These are phyloP conservation scores for Papilio elwesi DNA, from an alignment of 2,888 invertebrate species.

Conservation along the genomic window DNA sequence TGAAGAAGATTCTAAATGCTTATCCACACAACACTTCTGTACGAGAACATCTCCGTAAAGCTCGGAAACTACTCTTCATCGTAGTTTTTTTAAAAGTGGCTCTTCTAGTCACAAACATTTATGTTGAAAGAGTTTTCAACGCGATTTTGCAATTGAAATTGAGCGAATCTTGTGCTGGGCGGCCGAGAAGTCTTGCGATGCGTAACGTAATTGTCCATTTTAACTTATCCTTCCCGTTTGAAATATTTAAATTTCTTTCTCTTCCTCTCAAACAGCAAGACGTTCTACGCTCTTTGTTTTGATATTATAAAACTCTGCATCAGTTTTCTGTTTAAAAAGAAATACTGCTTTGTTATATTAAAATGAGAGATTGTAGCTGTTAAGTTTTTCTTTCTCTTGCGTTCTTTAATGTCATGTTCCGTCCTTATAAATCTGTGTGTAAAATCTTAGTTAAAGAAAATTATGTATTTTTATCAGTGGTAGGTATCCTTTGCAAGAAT, in stretches of 20 bases:
- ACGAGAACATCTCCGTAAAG: conserved; percentile 51
- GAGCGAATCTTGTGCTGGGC: conserved; percentile 38
- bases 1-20: not conserved
- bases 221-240: conserved; percentile 40
- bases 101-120: conserved; percentile 57
- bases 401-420: conserved; percentile 32
- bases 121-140: conserved; percentile 56
- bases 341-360: conserved; percentile 35
- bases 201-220: conserved; percentile 42
- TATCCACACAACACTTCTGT: conserved; percentile 47
- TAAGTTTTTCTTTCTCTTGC: conserved; percentile 22
- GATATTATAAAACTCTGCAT: conserved; percentile 36
- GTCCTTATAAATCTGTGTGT: not conserved
- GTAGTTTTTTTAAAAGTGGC: conserved; percentile 57
- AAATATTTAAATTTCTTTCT: conserved; percentile 41
- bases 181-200: conserved; percentile 38
- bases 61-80: conserved; percentile 55
- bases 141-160: conserved; percentile 53
- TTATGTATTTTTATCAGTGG: not conserved
- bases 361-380: conserved; percentile 31
- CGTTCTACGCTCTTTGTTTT: conserved; percentile 24
- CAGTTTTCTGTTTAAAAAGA: conserved; percentile 31
- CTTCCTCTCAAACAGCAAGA: conserved; percentile 37
- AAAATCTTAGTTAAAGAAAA: not conserved
- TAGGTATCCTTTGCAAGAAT: no score